Base-by-base conservation (phyloP, 92 coral and sea anemone species). In the Palythoa grandiflora region DNA sequence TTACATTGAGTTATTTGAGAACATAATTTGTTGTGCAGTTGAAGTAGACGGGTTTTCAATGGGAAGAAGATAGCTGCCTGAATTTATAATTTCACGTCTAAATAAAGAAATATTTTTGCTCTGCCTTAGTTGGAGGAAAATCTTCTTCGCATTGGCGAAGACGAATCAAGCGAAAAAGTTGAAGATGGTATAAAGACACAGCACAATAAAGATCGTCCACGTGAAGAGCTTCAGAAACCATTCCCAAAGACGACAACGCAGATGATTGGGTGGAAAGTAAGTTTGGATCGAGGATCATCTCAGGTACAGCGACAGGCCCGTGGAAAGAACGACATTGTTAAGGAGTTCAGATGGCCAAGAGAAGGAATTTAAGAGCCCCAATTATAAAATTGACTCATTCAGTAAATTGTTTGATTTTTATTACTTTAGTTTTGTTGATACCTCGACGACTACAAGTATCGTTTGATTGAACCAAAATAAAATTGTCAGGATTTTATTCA, bases 201-300 rank as follows among this genome's bases (percentile, higher is more conserved):
- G 78, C 21, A 20, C 61, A 81, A 66, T 75, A 81, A 50, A 47
- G 86, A 81, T 9, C 86, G 76, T 5, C 75, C 59, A 28, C 86
- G 86, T 39, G 81, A 83, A 5, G 73, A 66, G 70, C 61, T 73
- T 14, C 66, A 75, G 13, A 61, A 84, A 78, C 59, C 79, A 0
- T 95, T 87, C 85, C 96, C 98, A 3, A 80, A 85, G 70, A 93
- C 98, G 9, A 90, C 93, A 38, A 90, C 96, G 38, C 80, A 93
- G 85, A 89, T 89, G 87, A 91, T 95, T 59, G 98, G 96, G n/a
- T 91, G 98, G 96, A 89, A 90, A 71, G 65, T 92, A 6, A 53
- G 38, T 11, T 28, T 54, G 38, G 75, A 50, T 37, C 75, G 66
- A 81, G 75, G 86, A 13, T 52, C 70, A 63, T 63, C 86, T 16